Conservation (phyloP, 2,797 vertebrate species). For the Pseudochirops cupreus region DNA sequence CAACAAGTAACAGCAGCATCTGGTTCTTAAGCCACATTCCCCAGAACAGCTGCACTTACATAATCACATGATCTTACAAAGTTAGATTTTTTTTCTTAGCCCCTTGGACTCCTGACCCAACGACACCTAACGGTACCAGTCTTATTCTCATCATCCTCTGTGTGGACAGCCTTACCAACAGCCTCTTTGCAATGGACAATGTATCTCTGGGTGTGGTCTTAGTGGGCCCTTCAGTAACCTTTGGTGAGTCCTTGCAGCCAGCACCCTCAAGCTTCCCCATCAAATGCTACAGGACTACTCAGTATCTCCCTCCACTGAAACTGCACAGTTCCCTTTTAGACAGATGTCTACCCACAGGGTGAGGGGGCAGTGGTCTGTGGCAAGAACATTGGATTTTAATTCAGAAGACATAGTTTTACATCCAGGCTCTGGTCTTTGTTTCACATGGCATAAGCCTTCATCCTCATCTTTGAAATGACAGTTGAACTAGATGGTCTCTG, state of each 20-base stretch:
- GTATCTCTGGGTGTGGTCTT: background rate
- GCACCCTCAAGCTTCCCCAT: background rate
- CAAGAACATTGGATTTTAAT: background rate
- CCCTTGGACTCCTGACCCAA: background rate
- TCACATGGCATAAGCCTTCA: background rate
- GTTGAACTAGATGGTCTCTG: background rate
- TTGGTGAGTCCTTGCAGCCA: background rate
- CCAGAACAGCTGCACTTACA: background rate
- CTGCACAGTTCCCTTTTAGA: background rate
- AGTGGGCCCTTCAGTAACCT: background rate
- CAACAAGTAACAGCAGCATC: background rate
- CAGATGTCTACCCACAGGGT: background rate
- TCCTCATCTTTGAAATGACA: background rate
- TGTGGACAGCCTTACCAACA: background rate
- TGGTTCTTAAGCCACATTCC: background rate
- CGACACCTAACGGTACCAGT: background rate
- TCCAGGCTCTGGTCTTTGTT: background rate
- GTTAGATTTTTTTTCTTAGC: background rate
- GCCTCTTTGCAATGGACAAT: background rate
- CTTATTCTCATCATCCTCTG: background rate
- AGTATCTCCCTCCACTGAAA: background rate
- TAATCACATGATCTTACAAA: background rate
- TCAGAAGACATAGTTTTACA: background rate
- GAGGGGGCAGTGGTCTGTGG: background rate
- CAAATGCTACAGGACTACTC: background rate